Percentiles rank a stretch among this genome's conserved stretches.
Evolutionary conservation across 2,888 invertebrate genomes (phyloP).

Genomic region (Embidobia sp.): DNA sequence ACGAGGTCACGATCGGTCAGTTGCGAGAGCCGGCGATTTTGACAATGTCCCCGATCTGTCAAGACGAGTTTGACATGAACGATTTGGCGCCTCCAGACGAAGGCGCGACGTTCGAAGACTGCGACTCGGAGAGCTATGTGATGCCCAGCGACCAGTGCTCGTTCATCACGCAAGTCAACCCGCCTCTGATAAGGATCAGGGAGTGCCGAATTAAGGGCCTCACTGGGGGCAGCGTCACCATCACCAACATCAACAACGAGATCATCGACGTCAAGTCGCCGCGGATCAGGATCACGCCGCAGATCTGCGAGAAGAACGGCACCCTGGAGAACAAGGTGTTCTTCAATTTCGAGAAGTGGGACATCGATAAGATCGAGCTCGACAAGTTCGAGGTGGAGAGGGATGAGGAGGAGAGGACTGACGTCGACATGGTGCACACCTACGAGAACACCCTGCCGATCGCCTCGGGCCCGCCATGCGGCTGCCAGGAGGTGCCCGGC

Average conservation of each 20-base stretch:
- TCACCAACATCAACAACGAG: slow-evolving; percentile 36
- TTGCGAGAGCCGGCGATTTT: slow-evolving; percentile 68
- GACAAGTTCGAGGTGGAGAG: background rate
- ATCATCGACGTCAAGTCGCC: slow-evolving; percentile 64
- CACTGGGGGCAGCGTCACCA: slow-evolving; percentile 36
- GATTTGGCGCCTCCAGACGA: slow-evolving; percentile 19
- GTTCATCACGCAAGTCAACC: slow-evolving; percentile 26
- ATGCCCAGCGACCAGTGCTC: slow-evolving; percentile 36
- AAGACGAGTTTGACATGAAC: slow-evolving; percentile 83
- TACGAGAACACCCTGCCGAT: background rate
- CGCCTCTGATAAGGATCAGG: slow-evolving; percentile 25
- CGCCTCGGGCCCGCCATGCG: slow-evolving; percentile 70
- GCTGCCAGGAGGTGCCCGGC: slow-evolving; percentile 77
- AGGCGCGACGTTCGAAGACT: slow-evolving; percentile 12
- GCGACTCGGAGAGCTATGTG: background rate
- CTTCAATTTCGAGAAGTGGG: slow-evolving; percentile 21
- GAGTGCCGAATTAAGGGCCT: slow-evolving; percentile 28
- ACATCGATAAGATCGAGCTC: slow-evolving; percentile 3
- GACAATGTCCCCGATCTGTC: slow-evolving; percentile 87
- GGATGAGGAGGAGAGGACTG: background rate
- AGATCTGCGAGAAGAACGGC: slow-evolving; percentile 64
- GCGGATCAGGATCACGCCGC: slow-evolving; percentile 71
- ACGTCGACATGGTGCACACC: background rate
- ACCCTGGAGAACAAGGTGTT: slow-evolving; percentile 68
- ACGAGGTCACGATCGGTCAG: background rate